Percentiles rank a stretch among this genome's conserved stretches.
Evolutionary conservation across 2,888 invertebrate genomes (phyloP).

Genomic region (Dynastes grantii): DNA sequence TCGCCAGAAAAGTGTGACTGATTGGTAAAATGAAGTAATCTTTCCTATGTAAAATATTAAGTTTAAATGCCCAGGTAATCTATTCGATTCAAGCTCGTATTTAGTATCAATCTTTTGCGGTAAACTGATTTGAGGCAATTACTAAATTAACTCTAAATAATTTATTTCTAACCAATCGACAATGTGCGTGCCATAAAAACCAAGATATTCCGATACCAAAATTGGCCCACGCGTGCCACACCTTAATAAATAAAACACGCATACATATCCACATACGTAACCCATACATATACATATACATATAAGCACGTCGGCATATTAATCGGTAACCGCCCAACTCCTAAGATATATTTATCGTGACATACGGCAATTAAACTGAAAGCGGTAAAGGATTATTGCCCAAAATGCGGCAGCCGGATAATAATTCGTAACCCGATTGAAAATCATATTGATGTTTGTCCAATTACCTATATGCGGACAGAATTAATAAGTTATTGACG

Average conservation of each 20-base stretch:
- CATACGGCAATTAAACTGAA: slow-evolving; percentile 21
- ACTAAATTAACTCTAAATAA: slow-evolving; percentile 23
- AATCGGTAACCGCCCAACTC: slow-evolving; percentile 5
- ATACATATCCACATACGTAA: no score
- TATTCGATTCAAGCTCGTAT: neutral
- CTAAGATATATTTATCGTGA: slow-evolving; percentile 34
- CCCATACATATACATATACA: neutral
- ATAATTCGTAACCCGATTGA: slow-evolving; percentile 42
- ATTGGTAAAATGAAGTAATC: no score
- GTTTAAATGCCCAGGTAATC: no score
- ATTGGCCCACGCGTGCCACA: slow-evolving; percentile 34
- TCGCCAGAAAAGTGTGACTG: no score
- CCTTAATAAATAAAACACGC: slow-evolving; percentile 33
- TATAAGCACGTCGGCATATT: neutral
- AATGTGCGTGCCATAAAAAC: slow-evolving; percentile 8
- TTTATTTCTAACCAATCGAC: slow-evolving; percentile 23
- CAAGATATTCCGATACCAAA: slow-evolving; percentile 15
- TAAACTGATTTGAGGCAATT: neutral
- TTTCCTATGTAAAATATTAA: no score
- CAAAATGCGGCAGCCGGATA: slow-evolving; percentile 22
- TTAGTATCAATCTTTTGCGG: neutral
- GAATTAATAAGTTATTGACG: slow-evolving; percentile 33
- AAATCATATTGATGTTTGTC: slow-evolving; percentile 22
- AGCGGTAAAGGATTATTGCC: neutral
- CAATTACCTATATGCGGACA: slow-evolving; percentile 9